A percentile compares a stretch with the other conserved stretches of the same genome.
Conservation (phyloP, 2,797 vertebrate species). For the Malurus leucopterus region DNA sequence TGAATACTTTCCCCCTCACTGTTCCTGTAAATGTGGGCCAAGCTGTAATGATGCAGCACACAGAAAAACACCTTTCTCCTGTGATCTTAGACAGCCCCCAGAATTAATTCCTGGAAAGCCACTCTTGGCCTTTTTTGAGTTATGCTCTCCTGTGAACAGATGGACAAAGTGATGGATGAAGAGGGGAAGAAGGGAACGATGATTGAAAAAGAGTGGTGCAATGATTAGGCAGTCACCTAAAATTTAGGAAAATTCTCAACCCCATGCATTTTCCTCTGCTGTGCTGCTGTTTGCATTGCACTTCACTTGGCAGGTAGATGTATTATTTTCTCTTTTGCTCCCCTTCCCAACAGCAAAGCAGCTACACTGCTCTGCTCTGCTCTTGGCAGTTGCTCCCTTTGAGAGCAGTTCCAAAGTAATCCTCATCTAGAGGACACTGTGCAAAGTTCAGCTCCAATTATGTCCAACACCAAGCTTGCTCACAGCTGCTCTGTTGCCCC, state of each 20-base stretch:
- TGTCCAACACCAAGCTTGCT: background rate
- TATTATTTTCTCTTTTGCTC: background rate
- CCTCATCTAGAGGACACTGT: background rate
- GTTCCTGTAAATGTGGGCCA: conserved; percentile 46
- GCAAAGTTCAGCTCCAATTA: background rate
- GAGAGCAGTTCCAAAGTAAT: background rate
- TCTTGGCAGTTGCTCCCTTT: background rate
- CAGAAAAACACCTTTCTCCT: conserved; percentile 32
- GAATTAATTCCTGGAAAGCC: conserved; percentile 59
- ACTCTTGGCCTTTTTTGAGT: conserved; percentile 27
- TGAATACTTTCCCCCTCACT: conserved; percentile 2
- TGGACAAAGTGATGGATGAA: background rate
- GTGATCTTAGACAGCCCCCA: conserved; percentile 40
- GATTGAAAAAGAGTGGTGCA: background rate
- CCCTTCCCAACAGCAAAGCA: background rate
- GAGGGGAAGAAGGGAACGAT: background rate
- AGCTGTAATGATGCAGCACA: conserved; percentile 30
- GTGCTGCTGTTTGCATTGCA: background rate
- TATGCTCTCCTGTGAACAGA: background rate
- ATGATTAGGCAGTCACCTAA: background rate
- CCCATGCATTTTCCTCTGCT: background rate
- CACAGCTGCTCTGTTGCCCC: background rate
- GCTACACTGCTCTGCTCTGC: background rate
- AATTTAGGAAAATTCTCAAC: background rate
- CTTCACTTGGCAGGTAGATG: background rate